Evolutionary conservation across 2,888 invertebrate genomes (phyloP).

Genomic region (Oscheius myriophilus): DNA sequence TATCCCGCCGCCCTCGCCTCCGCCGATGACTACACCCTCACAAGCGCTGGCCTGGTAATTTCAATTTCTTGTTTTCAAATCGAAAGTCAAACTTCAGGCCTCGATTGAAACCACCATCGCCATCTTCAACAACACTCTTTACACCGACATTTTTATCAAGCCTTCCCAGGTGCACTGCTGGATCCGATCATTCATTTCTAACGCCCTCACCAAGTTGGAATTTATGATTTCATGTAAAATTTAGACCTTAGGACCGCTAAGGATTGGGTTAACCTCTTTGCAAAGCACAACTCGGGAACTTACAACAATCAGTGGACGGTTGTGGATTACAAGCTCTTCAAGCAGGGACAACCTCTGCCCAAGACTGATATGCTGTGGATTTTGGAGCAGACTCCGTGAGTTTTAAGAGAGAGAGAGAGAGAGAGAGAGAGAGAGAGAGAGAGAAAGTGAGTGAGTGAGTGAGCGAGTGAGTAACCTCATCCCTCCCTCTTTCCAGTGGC

Average conservation of each 20-base stretch:
- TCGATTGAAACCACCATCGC: slow-evolving; percentile 83
- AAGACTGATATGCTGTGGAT: slow-evolving; percentile 78
- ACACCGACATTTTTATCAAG: slow-evolving; percentile 77
- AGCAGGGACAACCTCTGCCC: slow-evolving; percentile 71
- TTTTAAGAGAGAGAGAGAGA: slow-evolving; percentile 22
- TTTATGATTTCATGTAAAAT: not conserved
- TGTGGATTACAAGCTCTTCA: slow-evolving; percentile 79
- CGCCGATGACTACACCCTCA: slow-evolving; percentile 70
- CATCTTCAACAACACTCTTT: slow-evolving; percentile 80
- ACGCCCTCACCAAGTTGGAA: slow-evolving; percentile 80
- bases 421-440: not conserved
- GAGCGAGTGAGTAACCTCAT: too few species aligned
- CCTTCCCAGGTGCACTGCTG: slow-evolving; percentile 77
- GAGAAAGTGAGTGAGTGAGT: too few species aligned
- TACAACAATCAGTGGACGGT: slow-evolving; percentile 80
- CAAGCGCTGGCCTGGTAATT: slow-evolving; percentile 62
- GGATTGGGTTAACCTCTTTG: slow-evolving; percentile 72
- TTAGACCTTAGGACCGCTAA: slow-evolving; percentile 45
- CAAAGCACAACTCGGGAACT: slow-evolving; percentile 83
- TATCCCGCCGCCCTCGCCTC: slow-evolving; percentile 70
- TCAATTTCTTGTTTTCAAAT: not conserved
- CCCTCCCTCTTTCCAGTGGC: slow-evolving; percentile 26
- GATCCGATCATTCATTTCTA: slow-evolving; percentile 83
- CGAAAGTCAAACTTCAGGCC: slow-evolving; percentile 70
- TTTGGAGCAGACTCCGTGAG: slow-evolving; percentile 80